Conservation (phyloP, 2,113 vertebrate genomes). For the Coryphaenoides rupestris region DNA sequence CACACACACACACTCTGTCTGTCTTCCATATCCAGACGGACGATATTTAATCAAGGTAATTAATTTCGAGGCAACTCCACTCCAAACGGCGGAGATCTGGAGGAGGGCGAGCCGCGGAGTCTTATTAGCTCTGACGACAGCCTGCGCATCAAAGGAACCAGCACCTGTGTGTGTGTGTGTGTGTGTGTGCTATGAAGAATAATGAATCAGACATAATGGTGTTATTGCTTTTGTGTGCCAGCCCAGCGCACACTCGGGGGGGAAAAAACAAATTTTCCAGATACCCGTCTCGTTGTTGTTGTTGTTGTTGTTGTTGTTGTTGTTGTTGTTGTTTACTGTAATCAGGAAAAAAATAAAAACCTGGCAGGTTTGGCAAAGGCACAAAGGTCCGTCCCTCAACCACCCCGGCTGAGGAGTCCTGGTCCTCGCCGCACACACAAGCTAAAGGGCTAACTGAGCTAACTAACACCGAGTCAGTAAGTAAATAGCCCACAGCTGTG, state of each 20-base stretch:
- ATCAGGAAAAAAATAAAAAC: too few relatives aligned
- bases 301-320: background rate
- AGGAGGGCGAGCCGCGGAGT: constrained; percentile 64
- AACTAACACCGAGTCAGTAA: constrained; percentile 37
- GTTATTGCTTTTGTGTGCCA: constrained; percentile 16
- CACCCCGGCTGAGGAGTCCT: background rate
- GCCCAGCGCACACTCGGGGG: constrained; percentile 2
- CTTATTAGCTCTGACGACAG: constrained; percentile 64
- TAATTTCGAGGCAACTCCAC: constrained; percentile 64
- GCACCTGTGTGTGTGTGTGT: constrained; percentile 36
- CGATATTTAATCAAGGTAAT: constrained; percentile 75
- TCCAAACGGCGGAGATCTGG: constrained; percentile 68
- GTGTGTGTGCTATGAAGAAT: constrained; percentile 30
- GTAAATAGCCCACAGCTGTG: constrained; percentile 36
- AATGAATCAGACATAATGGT: constrained; percentile 46
- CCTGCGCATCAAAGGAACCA: constrained; percentile 50
- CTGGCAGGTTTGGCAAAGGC: too few relatives aligned
- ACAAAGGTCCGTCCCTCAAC: background rate
- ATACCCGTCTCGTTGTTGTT: background rate
- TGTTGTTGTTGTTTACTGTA: background rate
- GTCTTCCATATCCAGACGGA: constrained; percentile 48
- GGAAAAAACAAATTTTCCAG: background rate
- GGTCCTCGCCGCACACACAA: constrained; percentile 8
- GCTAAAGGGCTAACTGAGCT: constrained; percentile 34
- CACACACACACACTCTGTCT: constrained; percentile 26